phyloP scores from a whole-genome alignment of 2,113 vertebrate genomes.

The Galeopterus variegatus region DNA sequence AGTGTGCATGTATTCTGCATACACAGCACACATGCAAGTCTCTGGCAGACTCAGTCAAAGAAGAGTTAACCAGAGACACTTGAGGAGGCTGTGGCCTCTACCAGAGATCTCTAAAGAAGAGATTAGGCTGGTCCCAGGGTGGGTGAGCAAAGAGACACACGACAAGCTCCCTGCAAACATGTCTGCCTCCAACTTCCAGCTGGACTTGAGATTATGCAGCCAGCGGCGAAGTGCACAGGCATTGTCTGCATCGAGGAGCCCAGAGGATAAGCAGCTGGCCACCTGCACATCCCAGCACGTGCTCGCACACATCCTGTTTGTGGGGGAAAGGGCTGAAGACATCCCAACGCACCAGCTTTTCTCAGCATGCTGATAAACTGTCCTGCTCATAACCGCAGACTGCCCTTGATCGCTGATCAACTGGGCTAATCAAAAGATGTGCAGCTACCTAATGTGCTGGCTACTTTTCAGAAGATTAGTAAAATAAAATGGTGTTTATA shows the following conservation, averaged over 20 bases:
- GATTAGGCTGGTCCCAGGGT: too few relatives aligned
- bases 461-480: background rate
- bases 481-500: background rate
- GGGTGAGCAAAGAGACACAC: background rate
- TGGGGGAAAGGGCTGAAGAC: background rate
- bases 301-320: fast-evolving
- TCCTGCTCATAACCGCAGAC: background rate
- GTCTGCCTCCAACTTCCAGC: background rate
- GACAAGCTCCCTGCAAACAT: fast-evolving
- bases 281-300: fast-evolving
- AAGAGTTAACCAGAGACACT: background rate
- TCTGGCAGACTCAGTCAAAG: background rate
- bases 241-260: fast-evolving
- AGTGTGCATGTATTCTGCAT: background rate
- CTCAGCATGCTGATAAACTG: background rate
- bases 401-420: background rate
- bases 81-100: background rate
- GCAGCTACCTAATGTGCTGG: background rate
- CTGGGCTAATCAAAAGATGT: background rate
- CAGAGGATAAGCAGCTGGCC: background rate
- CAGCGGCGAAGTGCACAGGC: background rate
- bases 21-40: background rate
- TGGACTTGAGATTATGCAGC: background rate
- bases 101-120: too few relatives aligned
- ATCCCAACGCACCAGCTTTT: too few relatives aligned